Conservation (phyloP, 1,140 invertebrate genomes). For the Drosophila busckii region DNA sequence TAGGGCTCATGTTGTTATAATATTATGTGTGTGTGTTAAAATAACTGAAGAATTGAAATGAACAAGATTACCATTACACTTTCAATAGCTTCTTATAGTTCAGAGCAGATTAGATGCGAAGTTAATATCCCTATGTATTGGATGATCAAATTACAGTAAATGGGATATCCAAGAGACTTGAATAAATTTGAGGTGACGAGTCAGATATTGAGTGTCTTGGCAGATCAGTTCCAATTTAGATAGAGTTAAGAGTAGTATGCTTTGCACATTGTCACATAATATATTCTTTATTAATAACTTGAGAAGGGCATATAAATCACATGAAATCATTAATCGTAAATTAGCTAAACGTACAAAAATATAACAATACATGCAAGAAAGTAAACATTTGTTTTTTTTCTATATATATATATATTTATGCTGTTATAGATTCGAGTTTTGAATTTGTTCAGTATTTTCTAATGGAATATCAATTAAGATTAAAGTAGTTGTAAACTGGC, state of each 20-base stretch:
- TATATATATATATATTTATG: slow-evolving; percentile 38
- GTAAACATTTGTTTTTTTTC: too few relatives aligned
- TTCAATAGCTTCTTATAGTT: too few relatives aligned
- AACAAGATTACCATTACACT: too few relatives aligned
- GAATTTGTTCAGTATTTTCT: slow-evolving; percentile 34
- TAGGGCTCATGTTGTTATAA: too few relatives aligned
- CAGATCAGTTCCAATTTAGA: neutral
- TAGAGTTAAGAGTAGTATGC: slow-evolving; percentile 14
- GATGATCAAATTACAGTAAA: too few relatives aligned
- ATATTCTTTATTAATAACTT: slow-evolving; percentile 59
- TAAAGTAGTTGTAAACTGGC: slow-evolving; percentile 35
- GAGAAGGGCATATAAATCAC: slow-evolving; percentile 70
- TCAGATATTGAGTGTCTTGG: neutral
- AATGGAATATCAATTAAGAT: slow-evolving; percentile 25
- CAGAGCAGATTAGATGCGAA: too few relatives aligned
- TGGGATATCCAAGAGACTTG: too few relatives aligned
- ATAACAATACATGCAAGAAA: slow-evolving; percentile 66
- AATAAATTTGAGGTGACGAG: slow-evolving; percentile 1
- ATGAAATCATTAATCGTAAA: slow-evolving; percentile 75
- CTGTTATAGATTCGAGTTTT: slow-evolving; percentile 52
- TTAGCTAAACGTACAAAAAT: slow-evolving; percentile 77
- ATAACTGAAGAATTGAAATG: too few relatives aligned
- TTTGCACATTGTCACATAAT: slow-evolving; percentile 36
- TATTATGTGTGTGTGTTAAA: too few relatives aligned
- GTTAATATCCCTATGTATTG: too few relatives aligned